These are phyloP conservation scores for Chamaea fasciata DNA, from an alignment of 2,113 vertebrate genomes.

Conservation along the genomic window DNA sequence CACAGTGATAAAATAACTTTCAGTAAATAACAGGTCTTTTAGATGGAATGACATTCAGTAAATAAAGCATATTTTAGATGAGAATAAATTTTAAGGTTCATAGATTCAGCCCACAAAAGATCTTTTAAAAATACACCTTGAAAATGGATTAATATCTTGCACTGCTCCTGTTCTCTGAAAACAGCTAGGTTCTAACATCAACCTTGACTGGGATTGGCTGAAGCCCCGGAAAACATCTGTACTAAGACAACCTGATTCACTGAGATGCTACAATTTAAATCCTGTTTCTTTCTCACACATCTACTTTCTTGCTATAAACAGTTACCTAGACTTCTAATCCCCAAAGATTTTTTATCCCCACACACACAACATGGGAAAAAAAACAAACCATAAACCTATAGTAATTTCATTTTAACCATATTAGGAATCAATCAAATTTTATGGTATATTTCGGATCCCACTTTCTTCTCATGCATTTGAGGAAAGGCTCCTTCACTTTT, in stretches of 20 bases:
- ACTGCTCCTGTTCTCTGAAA: background rate
- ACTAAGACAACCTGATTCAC: background rate
- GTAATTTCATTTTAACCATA: background rate
- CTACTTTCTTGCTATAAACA: background rate
- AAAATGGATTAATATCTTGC: background rate
- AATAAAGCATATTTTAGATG: background rate
- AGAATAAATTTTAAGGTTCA: background rate
- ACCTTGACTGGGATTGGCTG: background rate
- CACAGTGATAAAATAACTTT: background rate
- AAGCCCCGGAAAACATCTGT: background rate
- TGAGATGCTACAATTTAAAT: background rate
- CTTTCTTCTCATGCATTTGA: background rate
- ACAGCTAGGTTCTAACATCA: background rate
- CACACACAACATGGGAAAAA: background rate
- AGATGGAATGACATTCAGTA: background rate
- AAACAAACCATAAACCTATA: background rate
- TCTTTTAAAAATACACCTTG: background rate
- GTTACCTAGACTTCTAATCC: background rate
- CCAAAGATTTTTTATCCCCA: background rate
- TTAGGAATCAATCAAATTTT: background rate
- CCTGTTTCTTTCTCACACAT: background rate
- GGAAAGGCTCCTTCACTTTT: background rate
- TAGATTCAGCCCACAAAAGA: background rate
- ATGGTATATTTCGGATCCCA: background rate
- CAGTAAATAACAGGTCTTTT: background rate